Evolutionary conservation across 1,140 invertebrate species (phyloP).

Genomic region (Drosophila nikananu): DNA sequence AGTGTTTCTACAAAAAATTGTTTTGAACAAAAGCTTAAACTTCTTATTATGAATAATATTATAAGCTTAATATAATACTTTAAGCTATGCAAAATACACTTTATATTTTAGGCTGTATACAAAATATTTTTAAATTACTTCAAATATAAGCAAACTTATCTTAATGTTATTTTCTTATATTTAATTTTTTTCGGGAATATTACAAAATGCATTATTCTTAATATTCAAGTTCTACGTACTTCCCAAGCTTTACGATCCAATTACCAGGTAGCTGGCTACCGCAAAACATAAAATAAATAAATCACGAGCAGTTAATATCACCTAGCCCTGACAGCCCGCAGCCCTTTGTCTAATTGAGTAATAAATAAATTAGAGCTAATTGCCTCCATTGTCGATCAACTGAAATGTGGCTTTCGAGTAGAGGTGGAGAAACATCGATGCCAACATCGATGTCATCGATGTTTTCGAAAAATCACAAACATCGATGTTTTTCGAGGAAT

Average conservation of each 20-base stretch:
- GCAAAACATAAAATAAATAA: neutral
- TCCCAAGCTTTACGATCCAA: neutral
- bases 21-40: no score
- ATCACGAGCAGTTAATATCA: slow-evolving; percentile 12
- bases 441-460: no score
- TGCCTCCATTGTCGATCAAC: slow-evolving; percentile 36
- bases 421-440: no score
- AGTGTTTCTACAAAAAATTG: no score
- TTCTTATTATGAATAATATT: no score
- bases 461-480: no score
- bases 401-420: slow-evolving; percentile 10
- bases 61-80: no score
- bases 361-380: slow-evolving; percentile 52
- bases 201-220: neutral
- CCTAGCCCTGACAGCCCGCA: slow-evolving; percentile 2
- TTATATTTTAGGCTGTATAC: no score
- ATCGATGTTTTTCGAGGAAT: no score
- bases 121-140: neutral
- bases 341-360: slow-evolving; percentile 41
- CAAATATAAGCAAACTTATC: neutral
- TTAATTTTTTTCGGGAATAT: neutral
- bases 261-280: neutral
- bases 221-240: neutral
- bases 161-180: neutral
- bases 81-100: no score